phyloP scores from a whole-genome alignment of 2,797 vertebrate genomes.

The Hafferia zeledoni region DNA sequence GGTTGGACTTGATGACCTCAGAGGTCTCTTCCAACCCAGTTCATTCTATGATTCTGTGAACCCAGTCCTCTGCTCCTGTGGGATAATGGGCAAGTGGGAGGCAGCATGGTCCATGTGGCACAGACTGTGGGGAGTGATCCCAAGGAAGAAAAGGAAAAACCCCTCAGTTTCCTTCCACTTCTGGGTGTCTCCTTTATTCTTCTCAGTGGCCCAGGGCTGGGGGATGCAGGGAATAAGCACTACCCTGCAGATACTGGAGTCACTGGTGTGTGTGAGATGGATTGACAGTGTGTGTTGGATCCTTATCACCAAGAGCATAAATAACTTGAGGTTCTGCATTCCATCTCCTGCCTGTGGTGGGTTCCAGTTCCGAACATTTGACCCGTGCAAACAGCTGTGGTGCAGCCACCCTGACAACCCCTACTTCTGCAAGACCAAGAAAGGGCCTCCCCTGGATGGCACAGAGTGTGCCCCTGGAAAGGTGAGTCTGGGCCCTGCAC shows the following conservation, averaged over 20 bases:
- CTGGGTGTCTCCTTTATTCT: background rate
- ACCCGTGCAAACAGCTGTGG: conserved; percentile 98
- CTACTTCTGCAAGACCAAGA: conserved; percentile 99
- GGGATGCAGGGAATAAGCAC: background rate
- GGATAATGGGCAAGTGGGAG: background rate
- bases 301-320: background rate
- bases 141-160: background rate
- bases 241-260: background rate
- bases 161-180: background rate
- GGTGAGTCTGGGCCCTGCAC: conserved; percentile 70
- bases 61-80: background rate
- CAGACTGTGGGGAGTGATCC: background rate
- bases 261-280: fast-evolving
- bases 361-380: conserved; percentile 94
- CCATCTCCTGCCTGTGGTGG: background rate
- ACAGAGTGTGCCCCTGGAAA: conserved; percentile 93
- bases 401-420: conserved; percentile 98
- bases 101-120: fast-evolving
- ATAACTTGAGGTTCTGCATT: background rate
- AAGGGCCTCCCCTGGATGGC: conserved; percentile 94
- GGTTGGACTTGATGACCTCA: no score
- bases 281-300: background rate
- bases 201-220: background rate
- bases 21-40: no score
- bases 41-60: background rate